These are phyloP conservation scores for Lethrus apterus DNA, from an alignment of 1,140 invertebrate genomes.

Conservation along the genomic window DNA sequence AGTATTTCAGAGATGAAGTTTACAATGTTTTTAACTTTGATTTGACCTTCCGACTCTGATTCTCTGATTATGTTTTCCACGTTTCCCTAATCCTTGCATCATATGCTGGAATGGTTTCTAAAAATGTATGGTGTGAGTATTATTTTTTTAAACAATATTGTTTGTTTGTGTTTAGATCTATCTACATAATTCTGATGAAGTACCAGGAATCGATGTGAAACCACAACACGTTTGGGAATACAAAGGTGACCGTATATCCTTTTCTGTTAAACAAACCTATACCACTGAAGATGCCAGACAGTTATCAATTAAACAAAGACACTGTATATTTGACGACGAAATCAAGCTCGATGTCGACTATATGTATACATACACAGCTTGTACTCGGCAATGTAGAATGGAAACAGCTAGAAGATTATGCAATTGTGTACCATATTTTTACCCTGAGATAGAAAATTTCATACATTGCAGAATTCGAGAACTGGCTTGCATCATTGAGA, in stretches of 20 bases:
- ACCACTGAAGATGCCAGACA: constrained; percentile 61
- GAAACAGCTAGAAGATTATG: constrained; percentile 49
- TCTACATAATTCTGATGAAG: constrained; percentile 59
- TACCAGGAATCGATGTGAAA: constrained; percentile 54
- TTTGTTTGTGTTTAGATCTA: constrained; percentile 46
- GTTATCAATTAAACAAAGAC: constrained; percentile 55
- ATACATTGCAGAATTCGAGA: constrained; percentile 50
- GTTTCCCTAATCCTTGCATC: too few species aligned
- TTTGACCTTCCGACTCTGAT: too few species aligned
- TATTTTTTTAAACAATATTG: background rate
- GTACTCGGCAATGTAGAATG: constrained; percentile 62
- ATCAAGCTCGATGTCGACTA: constrained; percentile 48
- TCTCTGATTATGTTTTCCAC: too few species aligned
- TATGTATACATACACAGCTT: constrained; percentile 59
- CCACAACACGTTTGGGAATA: constrained; percentile 60
- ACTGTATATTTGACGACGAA: constrained; percentile 60
- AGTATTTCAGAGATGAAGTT: too few species aligned
- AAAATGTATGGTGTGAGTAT: too few species aligned
- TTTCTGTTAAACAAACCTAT: constrained; percentile 63
- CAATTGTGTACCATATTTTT: constrained; percentile 61
- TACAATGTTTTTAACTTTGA: too few species aligned
- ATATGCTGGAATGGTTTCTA: too few species aligned
- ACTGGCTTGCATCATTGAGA: constrained; percentile 49
- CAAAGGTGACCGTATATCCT: constrained; percentile 53
- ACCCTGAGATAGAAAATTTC: constrained; percentile 48